Conservation (phyloP, 1,140 invertebrate genomes). For the Trichonephila clavipes region DNA sequence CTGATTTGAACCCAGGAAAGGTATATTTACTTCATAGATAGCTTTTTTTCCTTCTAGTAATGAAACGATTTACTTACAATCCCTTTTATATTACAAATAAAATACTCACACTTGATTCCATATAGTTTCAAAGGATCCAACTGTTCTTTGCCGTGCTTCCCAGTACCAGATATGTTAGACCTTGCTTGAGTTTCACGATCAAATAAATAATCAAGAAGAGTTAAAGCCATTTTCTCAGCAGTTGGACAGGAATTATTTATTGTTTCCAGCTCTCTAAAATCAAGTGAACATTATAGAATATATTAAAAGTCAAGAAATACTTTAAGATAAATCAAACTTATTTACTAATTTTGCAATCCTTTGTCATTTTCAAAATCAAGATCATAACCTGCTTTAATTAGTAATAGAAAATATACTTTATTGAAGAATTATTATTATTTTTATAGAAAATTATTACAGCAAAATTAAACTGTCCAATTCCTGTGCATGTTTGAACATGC, state of each 20-base stretch:
- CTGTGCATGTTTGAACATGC: too few relatives aligned
- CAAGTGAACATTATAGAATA: neutral
- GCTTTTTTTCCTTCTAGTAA: too few relatives aligned
- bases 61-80: too few relatives aligned
- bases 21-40: too few relatives aligned
- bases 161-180: slow-evolving; percentile 82
- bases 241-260: slow-evolving; percentile 83
- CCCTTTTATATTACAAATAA: neutral
- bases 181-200: slow-evolving; percentile 82
- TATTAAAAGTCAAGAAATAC: too few relatives aligned
- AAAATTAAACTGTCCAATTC: too few relatives aligned
- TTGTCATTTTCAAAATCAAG: neutral
- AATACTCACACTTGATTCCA: slow-evolving; percentile 81
- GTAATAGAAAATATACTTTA: too few relatives aligned
- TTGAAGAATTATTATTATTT: too few relatives aligned
- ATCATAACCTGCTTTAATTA: too few relatives aligned
- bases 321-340: too few relatives aligned
- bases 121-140: slow-evolving; percentile 82
- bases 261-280: slow-evolving; percentile 78
- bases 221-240: slow-evolving; percentile 82
- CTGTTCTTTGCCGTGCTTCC: slow-evolving; percentile 82
- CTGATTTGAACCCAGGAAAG: too few relatives aligned
- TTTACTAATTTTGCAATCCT: neutral
- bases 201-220: slow-evolving; percentile 82
- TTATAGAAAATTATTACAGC: too few relatives aligned